Percentiles rank a stretch among this genome's conserved stretches.
Conservation (phyloP, 1,140 invertebrate genomes). For the Leptopilina boulardi region DNA sequence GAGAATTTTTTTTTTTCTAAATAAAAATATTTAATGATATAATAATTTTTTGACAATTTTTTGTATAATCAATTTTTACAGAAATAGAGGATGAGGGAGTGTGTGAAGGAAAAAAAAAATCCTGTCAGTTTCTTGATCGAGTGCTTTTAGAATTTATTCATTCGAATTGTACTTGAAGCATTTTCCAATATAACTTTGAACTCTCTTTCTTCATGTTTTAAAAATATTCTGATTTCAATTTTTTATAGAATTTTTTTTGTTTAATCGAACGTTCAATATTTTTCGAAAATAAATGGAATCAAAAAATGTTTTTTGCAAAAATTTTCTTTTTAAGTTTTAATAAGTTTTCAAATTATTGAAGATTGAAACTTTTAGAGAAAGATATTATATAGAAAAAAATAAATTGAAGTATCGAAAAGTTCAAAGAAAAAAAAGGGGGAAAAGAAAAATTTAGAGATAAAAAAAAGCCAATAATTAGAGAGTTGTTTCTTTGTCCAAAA, state of each 20-base stretch:
- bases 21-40: too few relatives aligned
- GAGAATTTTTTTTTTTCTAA: too few relatives aligned
- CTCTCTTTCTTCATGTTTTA: neutral
- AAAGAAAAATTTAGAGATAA: neutral
- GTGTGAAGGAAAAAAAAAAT: neutral
- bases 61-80: neutral
- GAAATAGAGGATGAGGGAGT: neutral
- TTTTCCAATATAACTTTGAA: conserved; percentile 12
- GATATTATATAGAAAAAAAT: neutral
- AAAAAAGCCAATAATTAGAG: neutral
- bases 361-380: neutral
- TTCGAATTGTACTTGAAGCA: neutral
- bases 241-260: neutral
- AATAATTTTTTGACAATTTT: too few relatives aligned
- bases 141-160: neutral
- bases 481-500: neutral
- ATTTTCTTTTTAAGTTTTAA: neutral
- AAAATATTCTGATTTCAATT: neutral
- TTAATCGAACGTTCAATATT: neutral
- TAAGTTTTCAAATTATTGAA: neutral
- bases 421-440: neutral
- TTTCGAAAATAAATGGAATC: neutral
- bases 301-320: neutral
- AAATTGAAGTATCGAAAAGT: too few relatives aligned
- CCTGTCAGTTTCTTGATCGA: conserved; percentile 5